Evolutionary conservation across 2,888 invertebrate genomes (phyloP), one percentile per base, ranked within the genome.

Genomic region (Gastrophysa polygoni): DNA sequence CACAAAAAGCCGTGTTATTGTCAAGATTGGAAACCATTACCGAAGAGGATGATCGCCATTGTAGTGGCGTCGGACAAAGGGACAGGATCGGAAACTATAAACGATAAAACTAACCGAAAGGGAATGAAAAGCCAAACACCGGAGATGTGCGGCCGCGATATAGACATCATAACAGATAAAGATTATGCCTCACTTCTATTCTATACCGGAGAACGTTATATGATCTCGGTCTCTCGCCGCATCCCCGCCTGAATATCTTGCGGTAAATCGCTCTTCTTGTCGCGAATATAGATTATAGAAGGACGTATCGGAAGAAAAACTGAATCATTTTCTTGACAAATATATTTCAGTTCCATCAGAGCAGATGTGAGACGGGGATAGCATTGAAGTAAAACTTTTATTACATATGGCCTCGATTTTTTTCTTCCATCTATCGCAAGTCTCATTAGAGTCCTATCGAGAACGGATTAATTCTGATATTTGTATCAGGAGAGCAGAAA

Each of bases 31-130:
- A 61, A 63, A 60, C 63, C 61, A 65, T 67, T 66, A 63, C 64
- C 62, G 49, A 28, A 47, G 24, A 46, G 49, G 64, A 60, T 56
- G 64, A 66, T 63, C 67, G 63, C 60, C 69, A 62, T 70, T 68
- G 66, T 66, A 58, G 59, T 61, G 63, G 66, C 65, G 66, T 62
- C 72, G 75, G 75, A 78, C 78, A 80, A 78, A 61, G 75, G 77
- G 72, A 73, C 69, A 75, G 38, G 71, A 77, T 77, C 77, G 78
- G 79, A 79, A 78, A 78, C 77, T 74, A 77, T 77, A 77, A 71
- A 77, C 78, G 79, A 80, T 80, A 78, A 80, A 79, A 77, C 79
- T 78, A 78, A 77, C 78, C 75, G 76, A 78, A 77, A 74, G 69
- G 73, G 76, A 74, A 75, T 74, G 73, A 72, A 74, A 74, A 72